These are phyloP conservation scores for Micromesistius poutassou DNA, from an alignment of 2,797 vertebrate genomes.

Conservation along the genomic window DNA sequence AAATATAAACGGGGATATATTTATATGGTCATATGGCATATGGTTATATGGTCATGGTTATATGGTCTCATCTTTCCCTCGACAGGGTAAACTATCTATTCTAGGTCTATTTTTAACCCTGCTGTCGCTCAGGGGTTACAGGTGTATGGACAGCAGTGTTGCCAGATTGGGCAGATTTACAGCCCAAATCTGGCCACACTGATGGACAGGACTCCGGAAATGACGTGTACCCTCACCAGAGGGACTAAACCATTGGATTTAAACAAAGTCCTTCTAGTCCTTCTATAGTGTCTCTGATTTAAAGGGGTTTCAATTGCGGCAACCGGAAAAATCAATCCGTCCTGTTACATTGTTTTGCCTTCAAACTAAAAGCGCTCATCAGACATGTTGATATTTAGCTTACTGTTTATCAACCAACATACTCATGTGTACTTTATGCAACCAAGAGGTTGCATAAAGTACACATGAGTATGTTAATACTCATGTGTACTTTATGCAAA, in stretches of 20 bases:
- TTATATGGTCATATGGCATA: no score
- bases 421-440: background rate
- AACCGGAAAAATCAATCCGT: background rate
- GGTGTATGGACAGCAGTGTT: conserved; percentile 46
- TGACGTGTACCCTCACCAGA: conserved; percentile 64
- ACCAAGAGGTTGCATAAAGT: no score
- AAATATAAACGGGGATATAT: no score
- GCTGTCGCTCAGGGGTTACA: conserved; percentile 40
- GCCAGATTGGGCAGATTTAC: no score
- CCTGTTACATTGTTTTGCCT: background rate
- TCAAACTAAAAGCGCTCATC: background rate
- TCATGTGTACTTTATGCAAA: no score
- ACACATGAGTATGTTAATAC: no score
- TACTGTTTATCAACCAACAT: background rate
- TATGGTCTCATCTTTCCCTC: no score
- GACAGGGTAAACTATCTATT: background rate
- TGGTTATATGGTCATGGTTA: no score
- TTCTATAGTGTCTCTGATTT: no score
- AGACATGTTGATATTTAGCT: background rate
- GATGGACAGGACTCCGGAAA: conserved; percentile 58
- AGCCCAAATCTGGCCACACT: no score
- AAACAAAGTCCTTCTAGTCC: no score
- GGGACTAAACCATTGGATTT: conserved; percentile 46
- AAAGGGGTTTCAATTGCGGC: background rate
- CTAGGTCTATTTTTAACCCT: conserved; percentile 31